Percentiles rank a stretch among this genome's conserved stretches.
These are phyloP conservation scores for Sebastes jordani DNA, from an alignment of 2,797 vertebrate genomes.

Conservation along the genomic window DNA sequence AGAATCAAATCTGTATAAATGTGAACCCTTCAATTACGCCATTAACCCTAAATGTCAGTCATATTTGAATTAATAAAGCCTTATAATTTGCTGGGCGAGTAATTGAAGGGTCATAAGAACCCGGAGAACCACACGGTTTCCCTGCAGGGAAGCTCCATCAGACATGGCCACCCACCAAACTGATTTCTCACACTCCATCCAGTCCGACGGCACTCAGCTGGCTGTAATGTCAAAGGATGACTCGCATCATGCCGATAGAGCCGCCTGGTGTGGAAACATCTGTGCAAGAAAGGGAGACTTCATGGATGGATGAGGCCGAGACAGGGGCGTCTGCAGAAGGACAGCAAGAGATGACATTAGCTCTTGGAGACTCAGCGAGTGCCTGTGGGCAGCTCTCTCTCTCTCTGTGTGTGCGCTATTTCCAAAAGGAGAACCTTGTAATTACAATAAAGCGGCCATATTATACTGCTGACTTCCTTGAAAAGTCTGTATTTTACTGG, in stretches of 20 bases:
- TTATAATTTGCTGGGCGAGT: constrained; percentile 51
- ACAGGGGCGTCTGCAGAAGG: constrained; percentile 13
- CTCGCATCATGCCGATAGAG: constrained; percentile 33
- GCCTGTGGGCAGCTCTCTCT: constrained; percentile 73
- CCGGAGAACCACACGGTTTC: constrained; percentile 44
- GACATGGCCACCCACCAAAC: constrained; percentile 60
- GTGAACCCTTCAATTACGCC: constrained; percentile 49
- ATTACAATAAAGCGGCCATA: constrained; percentile 86
- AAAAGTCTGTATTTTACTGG: constrained; percentile 87
- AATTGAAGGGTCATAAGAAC: constrained; percentile 39
- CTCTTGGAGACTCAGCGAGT: constrained; percentile 64
- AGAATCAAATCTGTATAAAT: neutral
- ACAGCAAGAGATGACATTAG: constrained; percentile 37
- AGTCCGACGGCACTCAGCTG: constrained; percentile 7
- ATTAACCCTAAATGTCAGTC: constrained; percentile 32
- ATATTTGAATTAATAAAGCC: constrained; percentile 71
- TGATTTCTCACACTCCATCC: constrained; percentile 24
- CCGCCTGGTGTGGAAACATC: constrained; percentile 30
- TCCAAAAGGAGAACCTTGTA: constrained; percentile 85
- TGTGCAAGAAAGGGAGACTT: constrained; percentile 10
- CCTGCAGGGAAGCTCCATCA: constrained; percentile 30
- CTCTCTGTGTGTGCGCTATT: constrained; percentile 55
- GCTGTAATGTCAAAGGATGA: constrained; percentile 19
- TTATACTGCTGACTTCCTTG: constrained; percentile 86
- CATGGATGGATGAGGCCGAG: neutral